Conservation (phyloP, 2,113 vertebrate genomes). For the Okapia johnstoni region DNA sequence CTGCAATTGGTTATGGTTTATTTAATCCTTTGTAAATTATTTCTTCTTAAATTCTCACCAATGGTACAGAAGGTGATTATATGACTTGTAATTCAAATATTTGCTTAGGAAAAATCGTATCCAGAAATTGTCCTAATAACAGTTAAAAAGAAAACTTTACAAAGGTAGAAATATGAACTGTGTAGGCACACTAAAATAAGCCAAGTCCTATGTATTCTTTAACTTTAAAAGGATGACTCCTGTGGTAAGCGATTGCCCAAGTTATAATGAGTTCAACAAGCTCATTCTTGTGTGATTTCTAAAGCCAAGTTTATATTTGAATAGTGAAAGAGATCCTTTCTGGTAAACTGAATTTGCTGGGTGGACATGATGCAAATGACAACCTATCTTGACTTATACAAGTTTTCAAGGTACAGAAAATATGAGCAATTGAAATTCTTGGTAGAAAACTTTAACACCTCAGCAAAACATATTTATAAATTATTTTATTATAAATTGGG, state of each 20-base stretch:
- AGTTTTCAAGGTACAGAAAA: conserved; percentile 24
- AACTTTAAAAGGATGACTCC: conserved; percentile 50
- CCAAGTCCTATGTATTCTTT: background rate
- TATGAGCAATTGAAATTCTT: conserved; percentile 8
- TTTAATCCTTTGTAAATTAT: background rate
- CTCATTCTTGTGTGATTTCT: conserved; percentile 55
- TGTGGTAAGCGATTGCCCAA: conserved; percentile 53
- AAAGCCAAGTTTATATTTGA: conserved; percentile 35
- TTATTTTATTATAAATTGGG: background rate
- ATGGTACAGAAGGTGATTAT: background rate
- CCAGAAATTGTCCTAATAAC: background rate
- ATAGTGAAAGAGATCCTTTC: conserved; percentile 41
- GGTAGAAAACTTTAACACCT: background rate
- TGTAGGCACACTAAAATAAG: background rate
- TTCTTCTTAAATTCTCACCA: background rate
- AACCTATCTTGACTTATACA: background rate
- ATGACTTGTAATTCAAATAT: background rate
- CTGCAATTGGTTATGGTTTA: background rate
- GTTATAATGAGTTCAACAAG: conserved; percentile 58
- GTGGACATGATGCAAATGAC: conserved; percentile 11
- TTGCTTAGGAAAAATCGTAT: background rate
- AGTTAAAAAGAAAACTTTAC: background rate
- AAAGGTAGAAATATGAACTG: background rate
- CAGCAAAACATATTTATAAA: background rate
- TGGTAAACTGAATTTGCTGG: conserved; percentile 41